Evolutionary conservation across 2,888 invertebrate genomes (phyloP), one percentile per base, ranked within the genome.

Genomic region (Volucella bombylans): DNA sequence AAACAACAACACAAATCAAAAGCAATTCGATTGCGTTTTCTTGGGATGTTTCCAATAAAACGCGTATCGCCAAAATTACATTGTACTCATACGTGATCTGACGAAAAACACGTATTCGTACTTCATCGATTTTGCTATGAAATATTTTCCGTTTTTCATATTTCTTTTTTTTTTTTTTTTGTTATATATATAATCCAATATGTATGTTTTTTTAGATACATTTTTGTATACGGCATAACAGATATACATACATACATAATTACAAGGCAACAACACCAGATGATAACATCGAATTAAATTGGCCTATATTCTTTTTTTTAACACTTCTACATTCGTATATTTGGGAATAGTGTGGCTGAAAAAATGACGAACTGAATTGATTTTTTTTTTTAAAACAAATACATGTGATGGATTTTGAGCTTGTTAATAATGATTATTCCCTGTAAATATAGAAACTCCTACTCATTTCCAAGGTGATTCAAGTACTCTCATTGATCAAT

Each of bases 1-100:
- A 52, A 9, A 41, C n/a, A 49, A 71, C 59, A 55, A 38, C 55
- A 31, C 31, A 31, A 23, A 23, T 4, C 23, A 23, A 23, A 64
- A 47, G 54, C 73, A 64, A 39, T 72, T 45, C 38, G 41, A 54
- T 54, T 54, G 39, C 18, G 9, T 18, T 67, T 39, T 72, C 49
- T 64, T 64, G 62, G 64, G 54, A 62, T 64, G 18, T n/a, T 47
- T 64, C 73, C 73, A 73, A 73, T 55, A 64, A 62, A 55, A 59
- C 49, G 59, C 50, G 23, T 50, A 50, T n/a, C 39, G 12, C 31
- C 4, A 11, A 14, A 45, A 55, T 12, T 54, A n/a, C 47, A 43
- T 18, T 23, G 38, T 43, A 52, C 11, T 15, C 23, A 18, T 64
- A 73, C 73, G 64, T 73, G 73, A 73, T 45, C 64, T 10, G 47